Percentiles rank a stretch among this genome's conserved stretches.
Conservation (phyloP, 2,113 vertebrate species). For the Melanerpes aurifrons region DNA sequence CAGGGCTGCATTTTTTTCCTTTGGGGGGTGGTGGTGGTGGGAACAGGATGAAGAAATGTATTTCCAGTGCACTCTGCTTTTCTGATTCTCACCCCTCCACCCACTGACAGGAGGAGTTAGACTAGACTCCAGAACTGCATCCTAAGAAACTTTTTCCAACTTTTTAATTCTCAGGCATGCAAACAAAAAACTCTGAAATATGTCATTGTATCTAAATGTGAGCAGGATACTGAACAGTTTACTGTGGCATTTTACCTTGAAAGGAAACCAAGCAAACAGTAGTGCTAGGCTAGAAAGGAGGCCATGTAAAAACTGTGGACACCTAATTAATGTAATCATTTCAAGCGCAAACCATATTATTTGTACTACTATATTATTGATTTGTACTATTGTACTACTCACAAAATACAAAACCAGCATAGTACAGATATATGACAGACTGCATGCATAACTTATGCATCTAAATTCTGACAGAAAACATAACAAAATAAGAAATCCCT, state of each 20-base stretch:
- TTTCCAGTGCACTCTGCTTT: background rate
- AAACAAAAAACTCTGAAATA: background rate
- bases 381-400: background rate
- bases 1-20: background rate
- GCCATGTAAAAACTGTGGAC: background rate
- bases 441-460: background rate
- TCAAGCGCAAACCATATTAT: too few species aligned
- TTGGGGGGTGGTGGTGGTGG: background rate
- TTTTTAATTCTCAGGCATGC: background rate
- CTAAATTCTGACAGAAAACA: background rate
- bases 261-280: background rate
- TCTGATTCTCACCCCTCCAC: background rate
- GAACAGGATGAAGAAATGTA: background rate
- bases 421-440: background rate
- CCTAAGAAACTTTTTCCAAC: background rate
- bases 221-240: background rate
- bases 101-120: background rate
- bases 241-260: background rate
- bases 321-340: background rate
- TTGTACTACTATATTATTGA: too few species aligned
- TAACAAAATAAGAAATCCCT: background rate
- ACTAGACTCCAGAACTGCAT: background rate
- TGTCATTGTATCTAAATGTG: rapidly evolving
- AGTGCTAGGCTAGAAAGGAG: background rate
- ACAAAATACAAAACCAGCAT: background rate